Evolutionary conservation across 2,113 vertebrate species (phyloP), one percentile per base, ranked within the genome.

Genomic region (Poicephalus gulielmi): DNA sequence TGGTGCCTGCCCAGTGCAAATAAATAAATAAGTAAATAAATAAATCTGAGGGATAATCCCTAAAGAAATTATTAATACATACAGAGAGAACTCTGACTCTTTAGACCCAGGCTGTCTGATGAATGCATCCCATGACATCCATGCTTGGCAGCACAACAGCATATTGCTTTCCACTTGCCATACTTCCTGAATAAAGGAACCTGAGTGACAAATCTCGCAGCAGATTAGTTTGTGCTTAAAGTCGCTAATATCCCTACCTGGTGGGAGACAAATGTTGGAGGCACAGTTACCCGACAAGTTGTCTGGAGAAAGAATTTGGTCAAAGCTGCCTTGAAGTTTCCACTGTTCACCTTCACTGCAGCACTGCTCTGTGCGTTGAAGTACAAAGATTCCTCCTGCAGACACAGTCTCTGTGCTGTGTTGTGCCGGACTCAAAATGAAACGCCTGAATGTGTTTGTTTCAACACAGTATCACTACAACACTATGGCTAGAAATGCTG

Each of bases 351-450:
- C 39, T 75, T 33, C 11, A 2, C 57, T 46, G 57, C 55, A 37
- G 70, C 1, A 3, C n/a, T 69, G 43, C 67, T 66, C 59, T 6
- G 1, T 31, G 35, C 1, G 0, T 28, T 0, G 0, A 73, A 85
- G 84, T 22, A 10, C 27, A 31, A 52, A 11, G 31, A 62, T 69
- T 73, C 44, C 66, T 76, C 33, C 57, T 33, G 50, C 64, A 86
- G 35, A 39, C 35, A 18, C 15, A 17, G 17, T 30, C 50, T 37
- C 30, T 16, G 27, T 3, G 1, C 43, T 52, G 46, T 1, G 1
- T 22, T 59, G 37, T 60, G 14, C 46, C 73, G n/a, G 25, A 4
- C 41, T 94, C 59, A 55, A 59, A 90, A 55, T 35, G 9, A 43
- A 74, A 81, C 1, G 4, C 23, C 52, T 57, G 10, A 66, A 17